phyloP scores from a whole-genome alignment of 2,797 vertebrate genomes.

The Mus spretus region DNA sequence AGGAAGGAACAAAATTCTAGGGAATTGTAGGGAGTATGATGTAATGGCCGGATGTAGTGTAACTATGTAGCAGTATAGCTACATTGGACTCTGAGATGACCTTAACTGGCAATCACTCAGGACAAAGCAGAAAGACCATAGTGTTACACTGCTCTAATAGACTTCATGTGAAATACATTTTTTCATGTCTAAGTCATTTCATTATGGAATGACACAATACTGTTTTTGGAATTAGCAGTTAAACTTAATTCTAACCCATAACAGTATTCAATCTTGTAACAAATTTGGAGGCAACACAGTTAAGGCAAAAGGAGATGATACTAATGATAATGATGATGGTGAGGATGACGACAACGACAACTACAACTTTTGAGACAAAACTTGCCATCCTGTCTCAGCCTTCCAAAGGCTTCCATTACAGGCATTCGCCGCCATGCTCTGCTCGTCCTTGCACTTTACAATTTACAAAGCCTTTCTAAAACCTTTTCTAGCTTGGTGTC shows the following conservation, averaged over 20 bases:
- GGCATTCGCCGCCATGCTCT: background rate
- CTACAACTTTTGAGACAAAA: background rate
- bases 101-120: background rate
- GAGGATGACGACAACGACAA: background rate
- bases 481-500: background rate
- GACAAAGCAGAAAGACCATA: background rate
- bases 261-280: background rate
- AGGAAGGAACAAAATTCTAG: background rate
- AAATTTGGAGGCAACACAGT: background rate
- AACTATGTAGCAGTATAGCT: background rate
- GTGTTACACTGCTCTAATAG: background rate
- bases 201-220: background rate
- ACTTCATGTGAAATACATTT: background rate
- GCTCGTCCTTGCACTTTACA: background rate
- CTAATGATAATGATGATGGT: rapidly evolving
- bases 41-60: background rate
- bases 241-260: background rate
- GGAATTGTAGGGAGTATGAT: too few species aligned
- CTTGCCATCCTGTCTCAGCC: background rate
- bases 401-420: background rate
- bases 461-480: background rate
- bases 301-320: background rate
- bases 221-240: background rate
- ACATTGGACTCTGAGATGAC: background rate
- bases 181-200: background rate